These are phyloP conservation scores for Brachyptera putata DNA, from an alignment of 2,888 invertebrate genomes.

Conservation along the genomic window DNA sequence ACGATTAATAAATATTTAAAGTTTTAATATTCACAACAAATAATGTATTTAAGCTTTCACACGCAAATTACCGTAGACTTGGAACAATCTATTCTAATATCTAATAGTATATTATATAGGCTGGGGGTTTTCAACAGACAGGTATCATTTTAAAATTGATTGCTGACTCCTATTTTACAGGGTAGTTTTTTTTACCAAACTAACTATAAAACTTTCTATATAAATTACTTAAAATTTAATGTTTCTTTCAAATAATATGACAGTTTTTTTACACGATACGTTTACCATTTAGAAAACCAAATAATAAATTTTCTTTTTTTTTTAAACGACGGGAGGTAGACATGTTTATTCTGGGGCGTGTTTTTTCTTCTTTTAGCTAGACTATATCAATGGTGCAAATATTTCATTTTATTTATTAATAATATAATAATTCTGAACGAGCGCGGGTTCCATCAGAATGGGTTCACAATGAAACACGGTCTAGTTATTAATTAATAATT, in stretches of 20 bases:
- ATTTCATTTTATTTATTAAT: slow-evolving; percentile 16
- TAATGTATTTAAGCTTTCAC: slow-evolving; percentile 17
- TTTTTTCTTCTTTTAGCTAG: slow-evolving; percentile 4
- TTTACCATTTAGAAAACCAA: slow-evolving; percentile 22
- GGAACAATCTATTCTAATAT: slow-evolving; percentile 16
- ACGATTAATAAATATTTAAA: slow-evolving; percentile 18
- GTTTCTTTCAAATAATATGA: slow-evolving; percentile 17
- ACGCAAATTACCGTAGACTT: slow-evolving; percentile 21
- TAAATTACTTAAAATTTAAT: slow-evolving; percentile 18
- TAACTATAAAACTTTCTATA: slow-evolving; percentile 27
- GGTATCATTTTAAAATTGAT: background rate
- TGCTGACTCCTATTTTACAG: slow-evolving; percentile 1
- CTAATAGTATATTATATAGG: slow-evolving; percentile 14
- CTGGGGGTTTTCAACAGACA: slow-evolving; percentile 11
- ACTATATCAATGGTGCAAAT: slow-evolving; percentile 20
- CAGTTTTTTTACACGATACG: slow-evolving; percentile 17
- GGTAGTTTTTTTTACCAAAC: slow-evolving; percentile 29
- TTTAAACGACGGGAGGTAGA: slow-evolving; percentile 19
- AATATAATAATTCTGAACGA: slow-evolving; percentile 4
- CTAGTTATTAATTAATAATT: too few species aligned
- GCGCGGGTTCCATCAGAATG: background rate
- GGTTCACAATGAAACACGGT: background rate
- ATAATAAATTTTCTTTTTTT: background rate
- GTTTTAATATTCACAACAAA: slow-evolving; percentile 16
- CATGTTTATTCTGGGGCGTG: slow-evolving; percentile 19